Conservation (phyloP, 2,113 vertebrate genomes). For the Datnioides undecimradiatus region DNA sequence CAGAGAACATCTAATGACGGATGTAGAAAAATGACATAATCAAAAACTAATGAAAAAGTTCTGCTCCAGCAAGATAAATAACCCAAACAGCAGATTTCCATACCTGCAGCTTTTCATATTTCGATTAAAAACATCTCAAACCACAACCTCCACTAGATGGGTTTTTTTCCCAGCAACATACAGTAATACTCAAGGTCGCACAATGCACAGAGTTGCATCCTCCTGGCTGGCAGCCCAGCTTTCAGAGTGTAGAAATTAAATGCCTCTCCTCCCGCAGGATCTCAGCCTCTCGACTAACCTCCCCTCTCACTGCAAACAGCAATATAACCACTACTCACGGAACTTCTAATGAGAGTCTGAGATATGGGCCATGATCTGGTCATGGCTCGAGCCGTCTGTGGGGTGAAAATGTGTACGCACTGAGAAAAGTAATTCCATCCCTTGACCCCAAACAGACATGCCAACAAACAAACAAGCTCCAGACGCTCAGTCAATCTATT, state of each 20-base stretch:
- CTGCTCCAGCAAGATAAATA: not conserved
- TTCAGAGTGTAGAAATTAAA: conserved; percentile 43
- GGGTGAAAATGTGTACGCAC: conserved; percentile 6
- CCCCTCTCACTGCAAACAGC: conserved; percentile 47
- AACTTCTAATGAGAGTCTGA: conserved; percentile 45
- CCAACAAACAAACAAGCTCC: conserved; percentile 30
- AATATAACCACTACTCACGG: conserved; percentile 29
- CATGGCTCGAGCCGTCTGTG: conserved; percentile 21
- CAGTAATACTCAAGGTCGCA: conserved; percentile 57
- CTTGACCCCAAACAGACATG: conserved; percentile 31
- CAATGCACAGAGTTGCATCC: conserved; percentile 38
- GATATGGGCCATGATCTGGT: conserved; percentile 20
- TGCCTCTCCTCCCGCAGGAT: conserved; percentile 35
- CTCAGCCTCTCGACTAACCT: conserved; percentile 33
- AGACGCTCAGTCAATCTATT: conserved; percentile 27
- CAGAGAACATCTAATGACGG: not conserved
- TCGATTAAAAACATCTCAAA: conserved; percentile 6
- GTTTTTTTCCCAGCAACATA: conserved; percentile 18
- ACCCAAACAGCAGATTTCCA: not conserved
- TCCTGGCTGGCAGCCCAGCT: conserved; percentile 47
- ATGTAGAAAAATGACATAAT: not conserved
- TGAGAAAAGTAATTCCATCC: conserved; percentile 16
- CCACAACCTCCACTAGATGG: not conserved
- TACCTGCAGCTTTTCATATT: not conserved
- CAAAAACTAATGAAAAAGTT: not conserved